Evolutionary conservation across 2,797 vertebrate species (phyloP).

Genomic region (Leptodactylus fallax): DNA sequence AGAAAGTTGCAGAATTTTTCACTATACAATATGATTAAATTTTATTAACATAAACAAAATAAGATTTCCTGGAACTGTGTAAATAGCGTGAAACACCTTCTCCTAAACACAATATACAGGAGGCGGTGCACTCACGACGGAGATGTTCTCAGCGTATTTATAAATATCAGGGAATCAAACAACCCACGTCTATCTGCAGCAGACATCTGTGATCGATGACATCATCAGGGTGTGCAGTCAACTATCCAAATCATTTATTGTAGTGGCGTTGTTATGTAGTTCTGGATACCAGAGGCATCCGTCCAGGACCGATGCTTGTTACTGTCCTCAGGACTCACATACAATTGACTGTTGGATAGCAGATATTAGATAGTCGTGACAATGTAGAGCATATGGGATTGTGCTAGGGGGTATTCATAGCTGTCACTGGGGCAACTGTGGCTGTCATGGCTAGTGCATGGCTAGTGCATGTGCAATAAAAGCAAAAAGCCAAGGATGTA

Average conservation of each 20-base stretch:
- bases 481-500: not conserved
- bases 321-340: too few species aligned
- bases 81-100: not conserved
- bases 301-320: too few species aligned
- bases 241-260: not conserved
- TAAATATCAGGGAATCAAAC: not conserved
- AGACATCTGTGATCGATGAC: not conserved
- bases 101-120: not conserved
- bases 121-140: not conserved
- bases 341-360: not conserved
- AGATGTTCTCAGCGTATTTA: conserved; percentile 12
- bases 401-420: too few species aligned
- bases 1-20: too few species aligned
- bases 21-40: not conserved
- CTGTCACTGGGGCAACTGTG: too few species aligned
- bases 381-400: not conserved
- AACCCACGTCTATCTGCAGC: not conserved
- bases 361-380: not conserved
- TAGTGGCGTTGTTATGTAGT: too few species aligned
- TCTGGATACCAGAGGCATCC: too few species aligned
- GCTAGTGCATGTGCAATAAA: not conserved
- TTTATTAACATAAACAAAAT: not conserved
- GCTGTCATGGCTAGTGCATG: not conserved
- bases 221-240: not conserved
- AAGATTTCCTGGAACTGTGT: not conserved